A percentile compares a stretch with the other conserved stretches of the same genome.
Evolutionary conservation across 2,113 vertebrate genomes (phyloP).

Genomic region (Donacobius atricapilla): DNA sequence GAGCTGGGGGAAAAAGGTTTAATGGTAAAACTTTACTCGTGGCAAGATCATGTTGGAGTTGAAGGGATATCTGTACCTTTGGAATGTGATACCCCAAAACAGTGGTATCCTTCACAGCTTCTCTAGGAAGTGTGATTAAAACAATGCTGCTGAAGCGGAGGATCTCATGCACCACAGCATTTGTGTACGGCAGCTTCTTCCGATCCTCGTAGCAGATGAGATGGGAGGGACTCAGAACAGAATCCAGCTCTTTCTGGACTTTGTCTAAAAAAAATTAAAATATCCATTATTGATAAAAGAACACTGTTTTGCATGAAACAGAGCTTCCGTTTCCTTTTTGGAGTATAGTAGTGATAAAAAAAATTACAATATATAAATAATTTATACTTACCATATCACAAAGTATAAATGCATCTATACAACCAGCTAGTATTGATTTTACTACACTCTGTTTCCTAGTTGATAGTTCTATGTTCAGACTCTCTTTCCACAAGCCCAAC

Average conservation of each 20-base stretch:
- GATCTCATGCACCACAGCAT: slow-evolving; percentile 50
- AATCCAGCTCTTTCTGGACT: neutral
- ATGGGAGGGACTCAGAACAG: neutral
- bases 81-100: neutral
- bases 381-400: neutral
- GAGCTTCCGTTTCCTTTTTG: neutral
- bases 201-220: neutral
- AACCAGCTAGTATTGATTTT: neutral
- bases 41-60: neutral
- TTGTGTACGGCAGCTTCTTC: neutral
- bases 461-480: neutral
- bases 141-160: neutral
- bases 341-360: neutral
- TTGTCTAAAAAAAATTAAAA: neutral
- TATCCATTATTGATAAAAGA: neutral
- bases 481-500: neutral
- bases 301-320: neutral
- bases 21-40: neutral
- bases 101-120: slow-evolving; percentile 22
- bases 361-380: neutral
- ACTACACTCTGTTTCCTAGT: neutral
- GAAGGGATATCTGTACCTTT: slow-evolving; percentile 33
- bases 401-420: neutral
- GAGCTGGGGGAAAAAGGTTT: neutral
- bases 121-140: neutral